Conservation (phyloP, 2,113 vertebrate genomes). For the Heterotis niloticus region DNA sequence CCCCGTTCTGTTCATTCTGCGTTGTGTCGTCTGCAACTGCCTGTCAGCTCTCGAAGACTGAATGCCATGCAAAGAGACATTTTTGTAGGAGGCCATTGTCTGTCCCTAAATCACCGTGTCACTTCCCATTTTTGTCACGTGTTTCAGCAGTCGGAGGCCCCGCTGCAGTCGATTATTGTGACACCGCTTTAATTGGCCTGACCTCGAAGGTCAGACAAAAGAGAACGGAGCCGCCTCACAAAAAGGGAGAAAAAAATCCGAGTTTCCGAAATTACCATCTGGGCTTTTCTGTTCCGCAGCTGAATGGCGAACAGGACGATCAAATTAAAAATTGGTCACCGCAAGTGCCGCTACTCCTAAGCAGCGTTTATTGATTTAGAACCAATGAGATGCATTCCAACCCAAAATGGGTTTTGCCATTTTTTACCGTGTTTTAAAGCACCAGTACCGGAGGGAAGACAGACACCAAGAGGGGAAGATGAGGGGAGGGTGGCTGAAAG, state of each 20-base stretch:
- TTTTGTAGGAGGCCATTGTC: not conserved
- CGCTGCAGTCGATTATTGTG: not conserved
- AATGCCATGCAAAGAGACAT: not conserved
- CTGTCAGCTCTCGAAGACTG: not conserved
- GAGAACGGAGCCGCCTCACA: not conserved
- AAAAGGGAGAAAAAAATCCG: not conserved
- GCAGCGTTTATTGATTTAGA: conserved; percentile 59
- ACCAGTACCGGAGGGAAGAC: not conserved
- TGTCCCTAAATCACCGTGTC: not conserved
- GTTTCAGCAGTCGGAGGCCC: not conserved
- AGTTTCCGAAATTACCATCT: conserved; percentile 19
- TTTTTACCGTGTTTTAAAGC: conserved; percentile 6
- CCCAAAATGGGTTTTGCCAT: conserved; percentile 36
- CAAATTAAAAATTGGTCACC: conserved; percentile 31
- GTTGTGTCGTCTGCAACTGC: not conserved
- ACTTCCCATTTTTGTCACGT: not conserved
- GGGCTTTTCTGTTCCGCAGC: not conserved
- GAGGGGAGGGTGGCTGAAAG: not conserved
- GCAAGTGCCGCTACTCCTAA: conserved; percentile 35
- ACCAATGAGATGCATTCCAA: conserved; percentile 66
- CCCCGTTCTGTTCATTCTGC: not conserved
- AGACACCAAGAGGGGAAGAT: not conserved
- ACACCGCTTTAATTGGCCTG: not conserved
- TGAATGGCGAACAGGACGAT: conserved; percentile 1
- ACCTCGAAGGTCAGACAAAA: conserved; percentile 25